Evolutionary conservation across 2,113 vertebrate genomes (phyloP).

Genomic region (Pitta sordida): DNA sequence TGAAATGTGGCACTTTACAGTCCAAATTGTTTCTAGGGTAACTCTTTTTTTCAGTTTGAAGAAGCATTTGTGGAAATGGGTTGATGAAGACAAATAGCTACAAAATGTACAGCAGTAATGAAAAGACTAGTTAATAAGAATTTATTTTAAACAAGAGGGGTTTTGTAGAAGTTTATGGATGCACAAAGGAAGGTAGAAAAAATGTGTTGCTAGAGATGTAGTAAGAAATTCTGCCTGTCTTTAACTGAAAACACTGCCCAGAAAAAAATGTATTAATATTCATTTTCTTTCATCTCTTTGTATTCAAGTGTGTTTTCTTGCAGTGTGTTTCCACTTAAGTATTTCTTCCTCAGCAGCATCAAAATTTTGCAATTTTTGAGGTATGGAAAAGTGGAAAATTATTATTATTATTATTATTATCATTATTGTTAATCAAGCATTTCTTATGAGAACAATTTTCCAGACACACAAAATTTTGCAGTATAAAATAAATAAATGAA

Average conservation of each 20-base stretch:
- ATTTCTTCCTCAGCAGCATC: neutral
- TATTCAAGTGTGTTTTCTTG: neutral
- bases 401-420: neutral
- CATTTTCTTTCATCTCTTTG: neutral
- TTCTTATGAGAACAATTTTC: neutral
- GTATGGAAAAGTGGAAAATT: neutral
- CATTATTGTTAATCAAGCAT: neutral
- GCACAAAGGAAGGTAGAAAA: neutral
- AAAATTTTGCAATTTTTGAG: neutral
- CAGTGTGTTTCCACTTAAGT: neutral
- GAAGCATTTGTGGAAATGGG: neutral
- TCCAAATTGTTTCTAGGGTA: neutral
- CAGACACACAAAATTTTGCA: neutral
- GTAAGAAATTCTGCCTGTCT: neutral
- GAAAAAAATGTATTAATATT: neutral
- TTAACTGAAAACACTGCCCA: neutral
- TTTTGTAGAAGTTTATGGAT: neutral
- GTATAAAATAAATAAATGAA: neutral
- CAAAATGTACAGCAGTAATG: neutral
- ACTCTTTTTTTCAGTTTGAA: neutral
- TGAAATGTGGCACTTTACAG: neutral
- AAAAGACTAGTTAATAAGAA: neutral
- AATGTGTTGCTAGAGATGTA: neutral
- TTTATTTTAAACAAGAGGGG: neutral
- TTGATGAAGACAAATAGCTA: neutral